These are phyloP conservation scores for Heterodera carotae DNA, from an alignment of 1,140 invertebrate species.

Conservation along the genomic window DNA sequence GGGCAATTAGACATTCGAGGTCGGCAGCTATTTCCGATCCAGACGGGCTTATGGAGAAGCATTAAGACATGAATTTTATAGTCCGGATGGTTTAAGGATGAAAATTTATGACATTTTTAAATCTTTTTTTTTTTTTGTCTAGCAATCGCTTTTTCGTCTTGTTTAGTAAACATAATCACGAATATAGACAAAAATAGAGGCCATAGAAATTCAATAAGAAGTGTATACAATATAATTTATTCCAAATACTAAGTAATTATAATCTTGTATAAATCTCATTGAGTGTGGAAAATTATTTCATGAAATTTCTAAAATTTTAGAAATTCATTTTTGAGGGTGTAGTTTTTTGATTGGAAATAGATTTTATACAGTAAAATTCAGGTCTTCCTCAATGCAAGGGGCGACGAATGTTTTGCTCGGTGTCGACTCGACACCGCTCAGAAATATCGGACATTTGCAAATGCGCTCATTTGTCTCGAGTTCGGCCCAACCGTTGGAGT, in stretches of 20 bases:
- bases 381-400: not conserved
- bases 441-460: not conserved
- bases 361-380: not conserved
- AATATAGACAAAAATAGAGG: no score
- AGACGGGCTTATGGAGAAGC: no score
- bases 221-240: not conserved
- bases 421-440: not conserved
- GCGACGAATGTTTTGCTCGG: not conserved
- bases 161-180: no score
- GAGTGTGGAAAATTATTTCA: slow-evolving; percentile 16
- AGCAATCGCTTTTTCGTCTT: no score
- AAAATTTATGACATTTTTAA: no score
- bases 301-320: not conserved
- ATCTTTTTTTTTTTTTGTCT: no score
- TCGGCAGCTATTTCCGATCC: no score
- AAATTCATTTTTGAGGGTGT: not conserved
- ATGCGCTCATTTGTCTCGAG: not conserved
- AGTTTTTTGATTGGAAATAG: not conserved
- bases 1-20: no score
- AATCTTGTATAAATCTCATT: not conserved
- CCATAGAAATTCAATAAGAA: no score
- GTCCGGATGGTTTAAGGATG: no score
- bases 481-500: slow-evolving; percentile 3
- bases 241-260: slow-evolving; percentile 11
- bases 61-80: no score